Base-by-base conservation (phyloP, 2,888 invertebrate genomes). In the Phyllotreta striolata region DNA sequence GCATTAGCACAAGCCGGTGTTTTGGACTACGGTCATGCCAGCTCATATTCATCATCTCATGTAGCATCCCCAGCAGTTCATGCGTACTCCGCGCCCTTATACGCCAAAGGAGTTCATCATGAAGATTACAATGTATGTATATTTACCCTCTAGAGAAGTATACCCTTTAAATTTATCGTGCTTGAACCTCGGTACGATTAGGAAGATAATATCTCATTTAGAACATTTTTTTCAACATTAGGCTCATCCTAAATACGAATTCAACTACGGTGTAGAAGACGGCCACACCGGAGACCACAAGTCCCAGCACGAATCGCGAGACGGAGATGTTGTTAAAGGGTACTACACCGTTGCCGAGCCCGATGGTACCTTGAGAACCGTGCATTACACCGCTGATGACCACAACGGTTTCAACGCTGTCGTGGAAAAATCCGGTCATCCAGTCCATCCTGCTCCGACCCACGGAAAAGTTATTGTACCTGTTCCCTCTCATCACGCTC, bases 211-310 rank as follows among this genome's bases (percentile, higher is more conserved):
- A n/a, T n/a, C n/a, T n/a, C 5, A 43, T 43, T 4, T 47, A 9
- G 8, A 4, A 10, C 12, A 10, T 43, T 43, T 4, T 6, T 6
- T 10, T 43, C 12, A 43, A 6, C 12, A 43, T 6, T 12, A 66
- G 63, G 72, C 74, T 24, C 88, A 88, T 72, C 88, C 89, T 44
- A 86, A 86, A 76, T 87, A 87, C 75, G 82, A 86, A 85, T 75
- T 68, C 69, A 72, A 72, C 73, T 86, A 87, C 69, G 86, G 86
- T 49, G 87, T 87, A 34, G 84, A 85, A 66, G 86, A 86, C 74
- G 85, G 85, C 73, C 86, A 86, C 75, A 86, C 85, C 3, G 87
- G 87, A 9, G 87, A 87, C 73, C 72, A 73, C 64, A 77, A 77
- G 56, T 66, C 70, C 49, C 77, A 77, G 69, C 85, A 86, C 61